Base-by-base conservation (phyloP, 2,113 vertebrate species). In the Ranitomeya variabilis region DNA sequence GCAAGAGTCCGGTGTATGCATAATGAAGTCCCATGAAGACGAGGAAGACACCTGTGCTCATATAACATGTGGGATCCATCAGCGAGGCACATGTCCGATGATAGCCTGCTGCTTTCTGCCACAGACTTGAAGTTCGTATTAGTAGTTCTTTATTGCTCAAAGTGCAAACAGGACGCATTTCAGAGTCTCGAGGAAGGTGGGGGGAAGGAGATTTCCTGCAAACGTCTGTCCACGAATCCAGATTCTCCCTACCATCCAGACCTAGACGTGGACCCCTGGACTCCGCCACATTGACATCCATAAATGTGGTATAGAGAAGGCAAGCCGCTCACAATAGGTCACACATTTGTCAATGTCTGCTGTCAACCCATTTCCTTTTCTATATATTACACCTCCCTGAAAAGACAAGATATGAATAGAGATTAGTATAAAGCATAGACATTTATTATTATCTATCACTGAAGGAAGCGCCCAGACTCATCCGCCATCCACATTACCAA, bases 381-480 rank as follows among this genome's bases (percentile, higher is more conserved):
- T 4, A 23, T 62, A 15, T 26, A n/a, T 78, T 89, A 89, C 60
- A 89, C 87, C 51, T 89, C 87, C 62, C 87, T 89, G 82, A 21
- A 88, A 89, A 37, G 6, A 21, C 45, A 86, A 62, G 0, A 84
- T 12, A 54, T 15, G 26, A 55, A 19, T 51, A 31, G 37, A 9
- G 64, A 21, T 66, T 45, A 37, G 59, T 83, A 64, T 26, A 45
- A 0, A 45, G 26, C 26, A 66, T 45, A 37, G 6, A 15, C 8
- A 10, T 31, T 7, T 15, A 69, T 26, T 71, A 71, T 71, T 26
- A 37, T 1, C 26, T 37, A 21, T 64, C 13, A 15, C 1, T 57
- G 12, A 6, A 71, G 10, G 7, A 7, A n/a, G 10, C 64, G 7
- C 64, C 7, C 0, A 6, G 4, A 21, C 62, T 7, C 18, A 19